Base-by-base conservation (phyloP, 2,888 invertebrate species). In the Zhuqinia jingwanae region DNA sequence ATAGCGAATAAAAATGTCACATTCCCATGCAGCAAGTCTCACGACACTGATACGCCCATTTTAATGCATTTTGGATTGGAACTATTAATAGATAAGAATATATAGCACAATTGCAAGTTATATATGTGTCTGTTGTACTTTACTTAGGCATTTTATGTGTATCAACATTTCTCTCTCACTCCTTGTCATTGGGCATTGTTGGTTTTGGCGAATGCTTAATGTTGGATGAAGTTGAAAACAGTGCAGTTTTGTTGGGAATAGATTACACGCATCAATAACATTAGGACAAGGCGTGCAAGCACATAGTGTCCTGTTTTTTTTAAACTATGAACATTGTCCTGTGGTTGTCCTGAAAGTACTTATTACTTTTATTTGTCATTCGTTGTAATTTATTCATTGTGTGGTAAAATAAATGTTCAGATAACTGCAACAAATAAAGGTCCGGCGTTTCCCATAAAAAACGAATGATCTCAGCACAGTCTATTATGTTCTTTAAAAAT, bases 1-100 rank as follows among this genome's bases (percentile, higher is more conserved):
- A 36, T 50, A 25, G 42, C 47, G 65, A 79, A 63, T 79, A 79
- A n/a, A n/a, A 79, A 60, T 79, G 78, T 79, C 78, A 65, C 63
- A 36, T 8, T 8, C 5, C 36, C 36, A 36, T 36, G 36, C 36
- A 63, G 63, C 50, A 45, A 79, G 47, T 65, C 63, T 30, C 53
- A 63, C 65, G 78, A 36, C 8, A 36, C 36, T 8, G 36, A 65
- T 79, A 79, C 65, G 47, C 65, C 58, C 42, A 30, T 58, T 77
- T 77, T 77, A 77, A 45, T 20, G 60, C 60, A 58, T 36, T 36
- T 36, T 36, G 8, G 5, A 13, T 58, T 30, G 0, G 45, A 47
- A 50, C 70, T 17, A 47, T 22, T 47, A 70, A 6, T 6, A 70
- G 70, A 70, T 70, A 70, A 70, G 70, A 22, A 47, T 17, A 47